These are phyloP conservation scores for Tolypeutes matacus DNA, from an alignment of 2,797 vertebrate species.

Conservation along the genomic window DNA sequence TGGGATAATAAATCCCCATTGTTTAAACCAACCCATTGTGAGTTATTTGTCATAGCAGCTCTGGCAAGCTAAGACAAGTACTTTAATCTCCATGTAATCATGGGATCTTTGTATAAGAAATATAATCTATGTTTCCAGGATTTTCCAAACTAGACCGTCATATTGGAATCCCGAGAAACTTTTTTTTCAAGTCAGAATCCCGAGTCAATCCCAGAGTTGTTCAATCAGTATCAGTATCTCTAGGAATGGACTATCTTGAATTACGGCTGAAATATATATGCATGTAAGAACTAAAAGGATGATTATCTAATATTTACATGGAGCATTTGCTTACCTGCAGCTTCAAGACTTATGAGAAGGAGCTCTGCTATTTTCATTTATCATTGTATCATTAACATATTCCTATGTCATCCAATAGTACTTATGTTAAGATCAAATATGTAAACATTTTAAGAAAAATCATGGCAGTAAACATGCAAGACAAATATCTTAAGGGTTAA, in stretches of 20 bases:
- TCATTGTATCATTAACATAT: not conserved
- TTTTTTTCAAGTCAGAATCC: not conserved
- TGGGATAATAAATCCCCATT: no score
- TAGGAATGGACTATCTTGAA: not conserved
- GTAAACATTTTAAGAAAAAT: not conserved
- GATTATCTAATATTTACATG: not conserved
- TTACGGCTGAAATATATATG: not conserved
- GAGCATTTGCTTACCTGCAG: not conserved
- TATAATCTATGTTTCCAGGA: not conserved
- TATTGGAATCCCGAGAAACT: not conserved
- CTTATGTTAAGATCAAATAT: not conserved
- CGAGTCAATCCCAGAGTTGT: not conserved
- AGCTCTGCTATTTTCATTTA: not conserved
- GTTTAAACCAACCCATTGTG: no score
- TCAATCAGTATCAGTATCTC: not conserved
- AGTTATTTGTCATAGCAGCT: no score
- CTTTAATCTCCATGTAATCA: not conserved
- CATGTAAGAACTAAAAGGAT: not conserved
- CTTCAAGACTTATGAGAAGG: not conserved
- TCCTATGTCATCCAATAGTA: not conserved
- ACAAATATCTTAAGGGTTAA: not conserved
- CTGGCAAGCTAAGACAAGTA: no score
- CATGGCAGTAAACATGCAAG: not conserved
- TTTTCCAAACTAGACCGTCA: not conserved
- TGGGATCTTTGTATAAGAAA: not conserved